Evolutionary conservation across 2,113 vertebrate genomes (phyloP).

Genomic region (Antennarius striatus): DNA sequence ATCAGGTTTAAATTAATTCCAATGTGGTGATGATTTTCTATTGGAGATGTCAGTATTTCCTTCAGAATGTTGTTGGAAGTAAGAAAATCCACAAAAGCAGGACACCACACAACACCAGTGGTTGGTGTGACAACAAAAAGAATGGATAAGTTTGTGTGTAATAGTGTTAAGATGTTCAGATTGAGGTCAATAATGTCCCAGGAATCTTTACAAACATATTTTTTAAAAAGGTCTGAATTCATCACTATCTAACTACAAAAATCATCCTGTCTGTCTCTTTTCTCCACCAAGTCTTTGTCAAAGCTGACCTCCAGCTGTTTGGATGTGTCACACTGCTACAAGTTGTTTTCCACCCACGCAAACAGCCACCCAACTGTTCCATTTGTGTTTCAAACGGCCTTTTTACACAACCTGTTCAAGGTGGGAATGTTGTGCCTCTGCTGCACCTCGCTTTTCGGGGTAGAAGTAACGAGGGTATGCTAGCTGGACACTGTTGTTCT

Average conservation of each 20-base stretch:
- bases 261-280: conserved; percentile 14
- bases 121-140: not conserved
- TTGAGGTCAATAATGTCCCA: too few relatives aligned
- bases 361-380: conserved; percentile 65
- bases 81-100: conserved; percentile 8
- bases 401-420: too few relatives aligned
- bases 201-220: too few relatives aligned
- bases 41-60: not conserved
- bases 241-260: too few relatives aligned
- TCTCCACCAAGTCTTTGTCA: conserved; percentile 53
- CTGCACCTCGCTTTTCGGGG: too few relatives aligned
- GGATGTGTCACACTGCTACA: conserved; percentile 56
- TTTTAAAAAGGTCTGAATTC: too few relatives aligned
- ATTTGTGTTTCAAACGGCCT: conserved; percentile 43
- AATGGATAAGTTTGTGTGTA: not conserved
- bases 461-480: too few relatives aligned
- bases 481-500: too few relatives aligned
- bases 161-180: too few relatives aligned
- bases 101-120: not conserved
- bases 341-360: conserved; percentile 32
- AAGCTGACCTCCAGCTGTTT: conserved; percentile 61
- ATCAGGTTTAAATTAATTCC: conserved; percentile 22
- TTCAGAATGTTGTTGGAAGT: conserved; percentile 17
- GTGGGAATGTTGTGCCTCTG: too few relatives aligned
- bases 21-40: conserved; percentile 14